Conservation (phyloP, 2,888 invertebrate genomes). For the Limnephilus rhombicus region DNA sequence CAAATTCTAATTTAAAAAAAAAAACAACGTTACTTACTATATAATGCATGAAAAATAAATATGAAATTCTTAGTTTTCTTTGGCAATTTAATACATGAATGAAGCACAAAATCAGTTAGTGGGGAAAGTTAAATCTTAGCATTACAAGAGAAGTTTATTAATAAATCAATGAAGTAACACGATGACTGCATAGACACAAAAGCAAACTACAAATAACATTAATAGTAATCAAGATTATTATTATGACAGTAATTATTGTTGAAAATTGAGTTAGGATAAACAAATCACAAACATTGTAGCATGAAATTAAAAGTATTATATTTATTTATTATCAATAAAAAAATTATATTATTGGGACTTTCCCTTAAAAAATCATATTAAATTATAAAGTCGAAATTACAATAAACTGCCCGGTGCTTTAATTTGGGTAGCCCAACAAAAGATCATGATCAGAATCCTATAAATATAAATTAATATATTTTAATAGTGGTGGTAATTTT, state of each 20-base stretch:
- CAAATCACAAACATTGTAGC: constrained; percentile 28
- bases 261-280: not conserved
- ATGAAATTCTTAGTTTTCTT: not conserved
- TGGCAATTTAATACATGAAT: constrained; percentile 5
- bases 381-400: not conserved
- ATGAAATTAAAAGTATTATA: not conserved
- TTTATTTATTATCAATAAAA: not conserved
- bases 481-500: not conserved
- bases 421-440: not conserved
- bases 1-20: not conserved
- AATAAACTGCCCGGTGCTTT: not conserved
- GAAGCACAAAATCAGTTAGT: not conserved
- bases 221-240: not conserved
- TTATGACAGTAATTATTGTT: not conserved
- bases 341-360: not conserved
- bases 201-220: constrained; percentile 1
- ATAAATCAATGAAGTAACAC: not conserved
- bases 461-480: not conserved
- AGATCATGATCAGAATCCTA: not conserved
- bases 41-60: not conserved
- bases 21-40: not conserved
- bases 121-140: not conserved
- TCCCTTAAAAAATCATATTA: too few relatives aligned
- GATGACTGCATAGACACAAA: not conserved
- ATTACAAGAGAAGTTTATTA: not conserved